Conservation (phyloP, 2,797 vertebrate genomes). For the Eleutherodactylus coqui region DNA sequence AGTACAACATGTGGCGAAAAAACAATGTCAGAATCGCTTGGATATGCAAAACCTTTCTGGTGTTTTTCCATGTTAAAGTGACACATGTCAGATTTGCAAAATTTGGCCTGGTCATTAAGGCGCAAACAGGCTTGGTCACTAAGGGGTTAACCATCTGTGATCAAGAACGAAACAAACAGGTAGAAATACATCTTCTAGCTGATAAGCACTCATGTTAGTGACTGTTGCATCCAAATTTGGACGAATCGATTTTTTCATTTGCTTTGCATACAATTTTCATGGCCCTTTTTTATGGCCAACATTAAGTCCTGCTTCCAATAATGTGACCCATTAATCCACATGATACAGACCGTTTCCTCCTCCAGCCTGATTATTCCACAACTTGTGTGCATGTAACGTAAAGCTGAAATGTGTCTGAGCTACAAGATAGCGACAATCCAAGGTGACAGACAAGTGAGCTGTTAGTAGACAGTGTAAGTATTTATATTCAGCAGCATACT, state of each 20-base stretch:
- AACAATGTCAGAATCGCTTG: no score
- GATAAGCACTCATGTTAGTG: slow-evolving; percentile 2
- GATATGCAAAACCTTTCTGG: no score
- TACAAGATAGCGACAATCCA: slow-evolving; percentile 23
- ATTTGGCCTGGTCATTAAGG: no score
- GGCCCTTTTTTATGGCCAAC: slow-evolving; percentile 32
- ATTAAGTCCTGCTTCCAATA: slow-evolving; percentile 43
- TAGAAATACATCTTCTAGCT: neutral
- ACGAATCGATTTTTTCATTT: neutral
- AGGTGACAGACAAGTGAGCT: slow-evolving; percentile 22
- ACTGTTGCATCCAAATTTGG: slow-evolving; percentile 26
- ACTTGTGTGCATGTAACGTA: slow-evolving; percentile 36
- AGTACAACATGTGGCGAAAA: no score
- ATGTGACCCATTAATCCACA: slow-evolving; percentile 55
- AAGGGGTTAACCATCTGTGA: no score
- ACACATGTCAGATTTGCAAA: no score
- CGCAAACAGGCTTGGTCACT: no score
- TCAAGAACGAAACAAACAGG: neutral
- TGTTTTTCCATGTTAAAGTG: no score
- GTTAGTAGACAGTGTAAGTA: neutral
- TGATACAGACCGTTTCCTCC: slow-evolving; percentile 41
- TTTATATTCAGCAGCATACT: slow-evolving; percentile 30
- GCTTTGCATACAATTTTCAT: slow-evolving; percentile 12
- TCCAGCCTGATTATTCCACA: slow-evolving; percentile 43
- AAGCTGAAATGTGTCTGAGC: slow-evolving; percentile 4